phyloP scores from a whole-genome alignment of 2,888 invertebrate genomes.

The Acanthococcus lagerstroemiae region DNA sequence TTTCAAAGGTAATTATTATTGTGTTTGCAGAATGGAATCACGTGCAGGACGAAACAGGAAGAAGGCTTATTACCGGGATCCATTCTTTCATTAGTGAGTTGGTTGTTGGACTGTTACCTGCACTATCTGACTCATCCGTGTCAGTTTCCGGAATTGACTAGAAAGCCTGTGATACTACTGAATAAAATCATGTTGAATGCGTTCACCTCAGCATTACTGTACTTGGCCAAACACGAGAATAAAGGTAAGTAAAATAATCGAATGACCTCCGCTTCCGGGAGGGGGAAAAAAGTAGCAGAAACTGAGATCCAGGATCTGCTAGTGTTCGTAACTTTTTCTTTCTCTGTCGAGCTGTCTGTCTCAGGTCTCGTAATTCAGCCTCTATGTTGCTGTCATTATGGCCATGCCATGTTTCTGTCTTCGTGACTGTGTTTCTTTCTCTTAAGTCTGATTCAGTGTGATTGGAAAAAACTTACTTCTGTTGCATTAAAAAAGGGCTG shows the following conservation, averaged over 20 bases:
- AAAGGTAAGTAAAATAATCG: constrained; percentile 50
- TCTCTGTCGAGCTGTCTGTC: no score
- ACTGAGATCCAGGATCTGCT: no score
- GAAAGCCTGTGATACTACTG: constrained; percentile 58
- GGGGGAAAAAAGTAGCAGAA: no score
- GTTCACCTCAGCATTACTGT: constrained; percentile 70
- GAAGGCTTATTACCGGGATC: constrained; percentile 75
- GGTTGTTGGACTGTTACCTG: constrained; percentile 62
- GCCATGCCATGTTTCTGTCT: no score
- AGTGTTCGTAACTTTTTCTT: no score
- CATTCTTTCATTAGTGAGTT: constrained; percentile 67
- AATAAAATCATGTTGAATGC: constrained; percentile 60
- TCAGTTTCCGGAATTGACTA: constrained; percentile 45
- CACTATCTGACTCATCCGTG: constrained; percentile 43
- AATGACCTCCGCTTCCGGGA: no score
- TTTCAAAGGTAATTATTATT: neutral
- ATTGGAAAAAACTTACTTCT: no score
- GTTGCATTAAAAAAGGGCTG: no score
- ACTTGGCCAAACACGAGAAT: constrained; percentile 71
- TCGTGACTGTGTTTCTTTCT: no score
- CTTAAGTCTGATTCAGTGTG: no score
- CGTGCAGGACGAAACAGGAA: constrained; percentile 72
- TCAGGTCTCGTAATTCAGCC: no score
- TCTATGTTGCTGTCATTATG: no score
- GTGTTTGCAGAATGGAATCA: constrained; percentile 46